Base-by-base conservation (phyloP, 1,140 invertebrate species). In the Brachionus sp. region DNA sequence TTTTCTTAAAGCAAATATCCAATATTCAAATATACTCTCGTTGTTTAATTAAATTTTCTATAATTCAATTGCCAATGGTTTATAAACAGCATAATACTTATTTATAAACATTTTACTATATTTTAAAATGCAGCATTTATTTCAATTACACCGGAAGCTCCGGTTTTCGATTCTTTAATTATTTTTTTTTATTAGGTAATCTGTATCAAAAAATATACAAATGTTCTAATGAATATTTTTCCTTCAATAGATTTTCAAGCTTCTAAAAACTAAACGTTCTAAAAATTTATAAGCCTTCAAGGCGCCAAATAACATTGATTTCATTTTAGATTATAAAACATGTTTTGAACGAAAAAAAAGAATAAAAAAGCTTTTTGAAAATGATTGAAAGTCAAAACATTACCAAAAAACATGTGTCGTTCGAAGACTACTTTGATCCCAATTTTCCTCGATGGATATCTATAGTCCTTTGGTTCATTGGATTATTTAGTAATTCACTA, bases 381-480 rank as follows among this genome's bases (percentile, higher is more conserved):
- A 16, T 57, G 50, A 57, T 19, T 57, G 16, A 57, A 57, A 23
- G 50, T 19, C n/a, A 57, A 57, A 57, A 57, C 7, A n/a, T 19
- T n/a, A 7, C 16, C 25, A 25, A 68, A 37, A 68, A 68, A 13
- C 25, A 33, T 7, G 70, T 25, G 19, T 75, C 70, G 12, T 75
- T 75, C 33, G 39, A 75, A 35, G 77, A 80, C 19, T 80, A 80
- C 39, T 80, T 80, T 68, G 80, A 82, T 35, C 80, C 80, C 3
- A 44, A 23, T 29, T 68, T 82, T 66, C 57, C 80, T n/a, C 9
- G 44, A 42, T 66, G 57, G 37, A 66, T 82, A 46, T 66, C 80
- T 16, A 66, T 82, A 35, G 35, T 25, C 7, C 42, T 66, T 10
- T 19, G 66, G 16, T 13, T 82, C 6, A 82, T 82, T 13, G 80